A percentile compares a stretch with the other conserved stretches of the same genome.
Conservation (phyloP, 2,888 invertebrate species). For the Erpobdella octoculata region DNA sequence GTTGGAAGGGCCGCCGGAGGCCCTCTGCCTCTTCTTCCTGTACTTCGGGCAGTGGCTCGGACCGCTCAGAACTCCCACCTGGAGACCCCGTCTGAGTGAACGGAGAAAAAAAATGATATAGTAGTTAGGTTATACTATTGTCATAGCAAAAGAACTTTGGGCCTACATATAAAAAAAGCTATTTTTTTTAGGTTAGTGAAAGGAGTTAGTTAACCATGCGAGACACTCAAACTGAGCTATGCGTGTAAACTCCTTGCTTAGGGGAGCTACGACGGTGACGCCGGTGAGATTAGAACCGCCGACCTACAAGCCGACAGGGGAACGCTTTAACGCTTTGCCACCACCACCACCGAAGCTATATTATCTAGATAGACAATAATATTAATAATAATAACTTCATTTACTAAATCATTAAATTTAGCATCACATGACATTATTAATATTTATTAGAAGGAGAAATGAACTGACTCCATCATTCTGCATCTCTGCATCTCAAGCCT, state of each 20-base stretch:
- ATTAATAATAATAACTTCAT: no score
- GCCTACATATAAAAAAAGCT: not conserved
- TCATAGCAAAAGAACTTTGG: no score
- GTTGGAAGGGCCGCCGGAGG: not conserved
- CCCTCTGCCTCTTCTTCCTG: slow-evolving; percentile 18
- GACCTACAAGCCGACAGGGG: no score
- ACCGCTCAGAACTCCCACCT: slow-evolving; percentile 64
- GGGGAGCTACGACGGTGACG: no score
- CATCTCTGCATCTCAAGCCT: slow-evolving; percentile 68
- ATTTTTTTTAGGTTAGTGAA: not conserved
- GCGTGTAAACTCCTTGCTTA: no score
- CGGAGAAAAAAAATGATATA: not conserved
- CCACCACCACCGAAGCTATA: not conserved
- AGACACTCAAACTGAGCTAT: not conserved
- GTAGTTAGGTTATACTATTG: no score
- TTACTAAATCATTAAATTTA: not conserved
- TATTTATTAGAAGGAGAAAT: no score
- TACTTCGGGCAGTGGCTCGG: slow-evolving; percentile 59
- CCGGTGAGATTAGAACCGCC: no score
- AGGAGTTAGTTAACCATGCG: not conserved
- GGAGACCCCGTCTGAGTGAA: slow-evolving; percentile 57
- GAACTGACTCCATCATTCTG: slow-evolving; percentile 58
- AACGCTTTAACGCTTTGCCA: no score
- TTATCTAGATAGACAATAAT: not conserved
- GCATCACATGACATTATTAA: not conserved